Conservation (phyloP, 2,797 vertebrate genomes). For the Intellagama lesueurii region DNA sequence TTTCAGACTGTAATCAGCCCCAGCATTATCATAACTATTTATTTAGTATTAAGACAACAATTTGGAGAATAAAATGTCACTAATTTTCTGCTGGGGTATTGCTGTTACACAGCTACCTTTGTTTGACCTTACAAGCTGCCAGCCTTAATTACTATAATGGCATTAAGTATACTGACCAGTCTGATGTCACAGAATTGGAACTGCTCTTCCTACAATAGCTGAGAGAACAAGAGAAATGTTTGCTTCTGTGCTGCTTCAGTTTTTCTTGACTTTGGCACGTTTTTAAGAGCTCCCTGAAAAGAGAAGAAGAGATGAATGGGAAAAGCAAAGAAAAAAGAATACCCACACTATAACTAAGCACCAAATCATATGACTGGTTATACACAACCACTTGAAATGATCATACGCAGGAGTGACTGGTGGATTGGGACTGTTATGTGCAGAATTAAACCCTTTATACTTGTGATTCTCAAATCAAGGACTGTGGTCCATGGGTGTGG, state of each 20-base stretch:
- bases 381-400: not conserved
- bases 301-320: slow-evolving; percentile 5
- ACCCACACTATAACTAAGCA: not conserved
- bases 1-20: slow-evolving; percentile 74
- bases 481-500: not conserved
- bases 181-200: slow-evolving; percentile 69
- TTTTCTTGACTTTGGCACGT: slow-evolving; percentile 19
- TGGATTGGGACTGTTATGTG: not conserved
- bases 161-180: slow-evolving; percentile 80
- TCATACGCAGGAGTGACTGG: too few relatives aligned
- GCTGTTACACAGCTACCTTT: slow-evolving; percentile 79
- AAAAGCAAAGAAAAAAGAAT: not conserved
- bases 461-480: not conserved
- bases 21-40: slow-evolving; percentile 79
- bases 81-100: slow-evolving; percentile 79
- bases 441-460: not conserved
- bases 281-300: slow-evolving; percentile 26
- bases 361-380: not conserved
- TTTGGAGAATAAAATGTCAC: slow-evolving; percentile 80
- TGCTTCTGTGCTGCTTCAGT: slow-evolving; percentile 37
- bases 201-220: slow-evolving; percentile 64
- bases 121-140: slow-evolving; percentile 82
- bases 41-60: slow-evolving; percentile 78
- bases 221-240: slow-evolving; percentile 50
- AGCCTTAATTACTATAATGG: slow-evolving; percentile 79